Evolutionary conservation across 2,113 vertebrate genomes (phyloP), one percentile per base, ranked within the genome.

Genomic region (Lepus americanus): DNA sequence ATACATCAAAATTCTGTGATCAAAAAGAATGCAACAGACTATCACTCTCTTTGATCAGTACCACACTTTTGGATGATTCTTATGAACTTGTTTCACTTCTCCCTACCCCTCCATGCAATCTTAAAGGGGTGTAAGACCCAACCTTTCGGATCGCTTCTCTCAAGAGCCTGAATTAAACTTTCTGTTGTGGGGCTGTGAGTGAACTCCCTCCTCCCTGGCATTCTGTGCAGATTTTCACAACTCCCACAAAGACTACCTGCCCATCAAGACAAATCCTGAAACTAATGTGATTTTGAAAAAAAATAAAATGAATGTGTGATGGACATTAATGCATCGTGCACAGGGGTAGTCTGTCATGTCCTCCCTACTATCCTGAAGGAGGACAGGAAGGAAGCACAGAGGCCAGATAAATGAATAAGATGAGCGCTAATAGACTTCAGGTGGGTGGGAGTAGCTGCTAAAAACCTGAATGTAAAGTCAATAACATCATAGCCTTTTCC

Each of bases 181-280:
- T 76, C 76, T 95, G 1, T 64, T 89, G 22, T 27, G 31, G 36
- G 23, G 33, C 84, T n/a, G 11, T 51, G 31, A 91, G 12, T 96
- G 53, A 96, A 93, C 78, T 88, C 96, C 72, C 33, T 88, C 86
- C 36, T 29, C 67, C 91, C 90, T 14, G 9, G 55, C 51, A 95
- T 76, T 96, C 66, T 92, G 20, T 92, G 78, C 36, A 64, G 76
- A 91, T 95, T 96, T 95, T 96, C 96, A 94, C 88, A 97, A 81
- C 93, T 97, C 86, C 94, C 92, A 96, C 89, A 90, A 85, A 81
- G 49, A 17, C 91, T 95, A 97, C 95, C 92, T 97, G 96, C 51
- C 93, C 81, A 20, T 92, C 74, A 93, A 94, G 69, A 97, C 95
- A 96, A 97, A 93, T 94, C 84, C 44, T 27, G 29, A 84, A 67